These are phyloP conservation scores for Macropus fuliginosus DNA, from an alignment of 2,797 vertebrate genomes.

Conservation along the genomic window DNA sequence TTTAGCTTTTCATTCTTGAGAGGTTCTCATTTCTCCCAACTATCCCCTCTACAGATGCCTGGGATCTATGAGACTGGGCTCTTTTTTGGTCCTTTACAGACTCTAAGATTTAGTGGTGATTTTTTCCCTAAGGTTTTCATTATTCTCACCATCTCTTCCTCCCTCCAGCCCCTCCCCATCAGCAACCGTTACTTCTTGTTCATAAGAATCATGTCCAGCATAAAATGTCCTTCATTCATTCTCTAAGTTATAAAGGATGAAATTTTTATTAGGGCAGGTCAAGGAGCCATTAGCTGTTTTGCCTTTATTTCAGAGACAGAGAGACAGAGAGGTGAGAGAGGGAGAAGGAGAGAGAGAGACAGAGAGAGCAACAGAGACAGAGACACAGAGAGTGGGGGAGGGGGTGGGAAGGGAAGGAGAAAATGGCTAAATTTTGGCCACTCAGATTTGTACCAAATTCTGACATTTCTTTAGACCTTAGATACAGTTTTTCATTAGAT, in stretches of 20 bases:
- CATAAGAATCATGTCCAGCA: not conserved
- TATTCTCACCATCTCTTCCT: not conserved
- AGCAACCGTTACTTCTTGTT: not conserved
- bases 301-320: not conserved
- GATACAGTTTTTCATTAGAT: not conserved
- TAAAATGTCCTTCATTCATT: not conserved
- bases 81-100: not conserved
- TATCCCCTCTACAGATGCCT: not conserved
- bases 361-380: too few relatives aligned
- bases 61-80: not conserved
- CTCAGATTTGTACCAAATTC: not conserved
- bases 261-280: not conserved
- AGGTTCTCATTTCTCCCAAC: not conserved
- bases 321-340: too few relatives aligned
- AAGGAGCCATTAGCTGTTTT: not conserved
- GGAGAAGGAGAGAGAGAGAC: too few relatives aligned
- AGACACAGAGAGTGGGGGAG: too few relatives aligned
- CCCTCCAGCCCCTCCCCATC: not conserved
- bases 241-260: not conserved
- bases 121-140: not conserved
- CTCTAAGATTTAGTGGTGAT: not conserved
- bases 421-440: not conserved
- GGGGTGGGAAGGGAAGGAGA: not conserved
- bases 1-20: not conserved
- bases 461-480: not conserved